phyloP scores from a whole-genome alignment of 2,888 invertebrate species.

The Gortyna flavago region DNA sequence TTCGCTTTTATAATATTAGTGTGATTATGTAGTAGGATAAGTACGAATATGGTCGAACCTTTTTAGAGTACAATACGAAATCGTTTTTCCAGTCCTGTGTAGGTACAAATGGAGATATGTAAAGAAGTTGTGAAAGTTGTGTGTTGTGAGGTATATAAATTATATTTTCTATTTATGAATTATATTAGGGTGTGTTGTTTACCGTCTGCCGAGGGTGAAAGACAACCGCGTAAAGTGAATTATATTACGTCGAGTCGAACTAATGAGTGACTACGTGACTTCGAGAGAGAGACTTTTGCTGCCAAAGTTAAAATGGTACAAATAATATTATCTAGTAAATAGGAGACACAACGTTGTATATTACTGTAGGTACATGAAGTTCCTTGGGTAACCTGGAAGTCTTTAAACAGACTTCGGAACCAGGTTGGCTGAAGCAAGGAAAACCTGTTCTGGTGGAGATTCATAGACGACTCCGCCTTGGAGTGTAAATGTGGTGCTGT shows the following conservation, averaged over 20 bases:
- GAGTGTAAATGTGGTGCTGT: background rate
- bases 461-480: no score
- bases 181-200: slow-evolving; percentile 19
- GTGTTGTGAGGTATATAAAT: no score
- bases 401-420: no score
- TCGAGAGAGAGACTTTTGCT: background rate
- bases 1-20: no score
- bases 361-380: background rate
- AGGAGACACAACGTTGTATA: background rate
- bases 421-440: no score
- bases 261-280: slow-evolving; percentile 31
- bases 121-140: background rate
- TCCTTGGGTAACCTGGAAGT: background rate
- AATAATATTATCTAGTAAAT: background rate
- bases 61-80: no score
- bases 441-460: no score
- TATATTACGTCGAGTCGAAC: background rate
- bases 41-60: no score
- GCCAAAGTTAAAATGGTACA: background rate
- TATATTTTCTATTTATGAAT: slow-evolving; percentile 13
- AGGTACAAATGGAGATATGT: background rate
- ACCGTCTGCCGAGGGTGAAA: slow-evolving; percentile 13
- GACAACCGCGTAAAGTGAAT: slow-evolving; percentile 20
- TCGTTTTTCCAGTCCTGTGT: background rate
- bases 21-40: no score